A percentile compares a stretch with the other conserved stretches of the same genome.
Evolutionary conservation across 1,140 invertebrate species (phyloP).

Genomic region (Aphelinus certus): DNA sequence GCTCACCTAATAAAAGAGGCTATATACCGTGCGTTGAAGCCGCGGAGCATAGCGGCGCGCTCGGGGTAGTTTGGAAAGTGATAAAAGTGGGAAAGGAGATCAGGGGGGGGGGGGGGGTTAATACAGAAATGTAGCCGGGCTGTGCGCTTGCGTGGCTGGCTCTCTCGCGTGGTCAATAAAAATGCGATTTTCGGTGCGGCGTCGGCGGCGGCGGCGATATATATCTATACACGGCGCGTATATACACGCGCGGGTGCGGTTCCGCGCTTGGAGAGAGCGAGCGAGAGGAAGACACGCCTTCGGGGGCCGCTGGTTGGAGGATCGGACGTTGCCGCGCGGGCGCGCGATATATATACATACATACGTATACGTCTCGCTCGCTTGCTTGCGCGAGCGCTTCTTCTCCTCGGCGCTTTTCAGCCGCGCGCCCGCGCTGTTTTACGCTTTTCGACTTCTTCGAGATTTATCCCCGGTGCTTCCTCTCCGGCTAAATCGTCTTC

Average conservation of each 20-base stretch:
- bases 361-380: conserved; percentile 31
- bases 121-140: conserved; percentile 35
- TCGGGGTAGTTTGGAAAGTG: conserved; percentile 38
- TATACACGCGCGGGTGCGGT: conserved; percentile 11
- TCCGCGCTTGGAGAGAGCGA: conserved; percentile 25
- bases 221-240: background rate
- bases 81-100: conserved; percentile 39
- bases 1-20: conserved; percentile 34
- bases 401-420: conserved; percentile 40
- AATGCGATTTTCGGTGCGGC: conserved; percentile 35
- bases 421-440: conserved; percentile 55
- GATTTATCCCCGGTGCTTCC: conserved; percentile 64
- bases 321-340: conserved; percentile 38
- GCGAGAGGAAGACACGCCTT: conserved; percentile 49
- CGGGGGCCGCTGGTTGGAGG: conserved; percentile 47
- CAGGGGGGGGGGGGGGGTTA: conserved; percentile 26
- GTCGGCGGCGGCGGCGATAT: background rate
- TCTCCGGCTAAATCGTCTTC: conserved; percentile 64
- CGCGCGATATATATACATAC: conserved; percentile 5
- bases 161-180: conserved; percentile 36
- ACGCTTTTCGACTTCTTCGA: conserved; percentile 66
- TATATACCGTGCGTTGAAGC: conserved; percentile 3
- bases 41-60: background rate
- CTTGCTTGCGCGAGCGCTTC: conserved; percentile 34
- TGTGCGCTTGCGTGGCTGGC: background rate